phyloP scores from a whole-genome alignment of 2,113 vertebrate species.

The Apodemus speciosus region DNA sequence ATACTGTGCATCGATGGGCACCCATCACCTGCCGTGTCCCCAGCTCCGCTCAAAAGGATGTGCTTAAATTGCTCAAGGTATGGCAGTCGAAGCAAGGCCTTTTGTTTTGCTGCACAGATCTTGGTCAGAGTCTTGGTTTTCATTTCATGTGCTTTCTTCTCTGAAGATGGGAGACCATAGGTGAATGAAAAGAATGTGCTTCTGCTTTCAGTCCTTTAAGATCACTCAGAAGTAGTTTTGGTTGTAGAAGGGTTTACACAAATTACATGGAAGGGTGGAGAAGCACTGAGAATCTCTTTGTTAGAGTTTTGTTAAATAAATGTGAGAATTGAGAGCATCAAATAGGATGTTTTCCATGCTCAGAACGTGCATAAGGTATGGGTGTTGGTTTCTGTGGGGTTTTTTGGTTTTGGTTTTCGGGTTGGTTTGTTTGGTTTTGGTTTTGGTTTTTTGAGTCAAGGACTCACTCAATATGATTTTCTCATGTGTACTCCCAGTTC shows the following conservation, averaged over 20 bases:
- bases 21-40: slow-evolving; percentile 83
- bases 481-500: neutral
- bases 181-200: slow-evolving; percentile 43
- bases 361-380: neutral
- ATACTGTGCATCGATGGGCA: slow-evolving; percentile 93
- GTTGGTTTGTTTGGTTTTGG: neutral
- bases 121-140: slow-evolving; percentile 18
- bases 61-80: slow-evolving; percentile 96
- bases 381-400: too few relatives aligned
- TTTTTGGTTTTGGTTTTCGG: neutral
- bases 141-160: slow-evolving; percentile 29
- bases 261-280: slow-evolving; percentile 9
- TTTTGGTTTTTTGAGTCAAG: neutral
- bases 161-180: neutral
- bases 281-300: slow-evolving; percentile 4
- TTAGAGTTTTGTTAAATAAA: slow-evolving; percentile 9
- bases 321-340: neutral
- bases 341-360: neutral
- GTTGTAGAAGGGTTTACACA: slow-evolving; percentile 49
- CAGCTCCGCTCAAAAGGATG: slow-evolving; percentile 84
- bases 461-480: neutral
- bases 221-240: slow-evolving; percentile 25
- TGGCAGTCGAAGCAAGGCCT: slow-evolving; percentile 55
- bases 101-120: slow-evolving; percentile 37
- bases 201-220: slow-evolving; percentile 39